A percentile compares a stretch with the other conserved stretches of the same genome.
Evolutionary conservation across 2,888 invertebrate species (phyloP).

Genomic region (Yponomeuta evonymella): DNA sequence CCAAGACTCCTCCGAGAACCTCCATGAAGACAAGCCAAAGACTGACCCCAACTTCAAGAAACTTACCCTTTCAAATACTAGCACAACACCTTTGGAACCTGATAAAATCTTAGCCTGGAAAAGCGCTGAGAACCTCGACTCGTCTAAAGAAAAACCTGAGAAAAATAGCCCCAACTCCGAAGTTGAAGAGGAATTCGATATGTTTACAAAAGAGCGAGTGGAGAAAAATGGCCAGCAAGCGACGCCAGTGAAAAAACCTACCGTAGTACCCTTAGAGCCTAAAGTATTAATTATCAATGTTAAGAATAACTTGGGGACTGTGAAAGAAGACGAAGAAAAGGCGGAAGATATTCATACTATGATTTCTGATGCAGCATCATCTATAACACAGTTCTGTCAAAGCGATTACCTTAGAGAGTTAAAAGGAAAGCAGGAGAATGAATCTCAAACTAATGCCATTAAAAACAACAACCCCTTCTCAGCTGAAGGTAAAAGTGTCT

Average conservation of each 20-base stretch:
- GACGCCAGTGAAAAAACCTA: conserved; percentile 38
- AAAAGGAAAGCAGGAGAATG: neutral
- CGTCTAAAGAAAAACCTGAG: conserved; percentile 27
- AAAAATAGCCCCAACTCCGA: conserved; percentile 29
- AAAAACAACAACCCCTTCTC: neutral
- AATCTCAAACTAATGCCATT: neutral
- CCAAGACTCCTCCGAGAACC: conserved; percentile 48
- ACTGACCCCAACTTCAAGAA: conserved; percentile 30
- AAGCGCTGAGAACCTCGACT: conserved; percentile 42
- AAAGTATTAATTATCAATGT: conserved; percentile 44
- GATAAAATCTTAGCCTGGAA: conserved; percentile 46
- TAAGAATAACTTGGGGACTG: conserved; percentile 56
- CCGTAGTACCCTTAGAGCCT: conserved; percentile 46
- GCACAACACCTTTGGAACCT: conserved; percentile 58
- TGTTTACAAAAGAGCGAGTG: conserved; percentile 64
- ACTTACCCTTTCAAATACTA: conserved; percentile 34
- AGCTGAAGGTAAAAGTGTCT: conserved; percentile 22
- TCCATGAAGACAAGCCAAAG: conserved; percentile 38
- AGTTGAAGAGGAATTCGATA: conserved; percentile 67
- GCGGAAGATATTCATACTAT: conserved; percentile 36
- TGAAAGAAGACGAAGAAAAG: conserved; percentile 61
- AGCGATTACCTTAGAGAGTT: conserved; percentile 17
- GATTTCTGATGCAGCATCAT: conserved; percentile 47
- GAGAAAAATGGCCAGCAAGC: conserved; percentile 38
- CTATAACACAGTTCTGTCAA: conserved; percentile 41